Evolutionary conservation across 2,797 vertebrate species (phyloP).

Genomic region (Siniperca undulata): DNA sequence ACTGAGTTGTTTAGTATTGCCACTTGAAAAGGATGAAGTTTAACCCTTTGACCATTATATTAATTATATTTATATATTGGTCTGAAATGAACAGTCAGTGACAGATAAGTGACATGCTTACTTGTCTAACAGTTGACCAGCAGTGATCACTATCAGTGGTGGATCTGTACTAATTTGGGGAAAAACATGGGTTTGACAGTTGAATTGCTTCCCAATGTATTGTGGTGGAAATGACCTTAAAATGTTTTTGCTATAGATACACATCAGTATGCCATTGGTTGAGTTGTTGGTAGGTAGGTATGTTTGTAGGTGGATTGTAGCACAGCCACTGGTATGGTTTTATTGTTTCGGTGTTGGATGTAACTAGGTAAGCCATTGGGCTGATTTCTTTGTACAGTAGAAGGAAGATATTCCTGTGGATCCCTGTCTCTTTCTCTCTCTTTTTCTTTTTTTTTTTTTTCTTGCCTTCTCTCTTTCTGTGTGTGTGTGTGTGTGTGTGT

Average conservation of each 20-base stretch:
- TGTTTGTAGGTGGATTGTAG: conserved; percentile 6
- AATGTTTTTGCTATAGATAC: not conserved
- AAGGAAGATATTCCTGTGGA: conserved; percentile 26
- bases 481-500: conserved; percentile 22
- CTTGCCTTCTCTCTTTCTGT: conserved; percentile 20
- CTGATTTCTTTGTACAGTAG: conserved; percentile 20
- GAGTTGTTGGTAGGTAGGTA: not conserved
- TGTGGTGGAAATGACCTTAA: not conserved
- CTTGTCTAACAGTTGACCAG: not conserved
- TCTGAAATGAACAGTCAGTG: not conserved
- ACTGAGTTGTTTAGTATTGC: not conserved
- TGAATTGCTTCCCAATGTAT: not conserved
- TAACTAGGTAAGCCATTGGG: conserved; percentile 1
- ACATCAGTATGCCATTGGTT: not conserved
- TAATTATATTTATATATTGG: not conserved
- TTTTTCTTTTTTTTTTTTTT: conserved; percentile 26
- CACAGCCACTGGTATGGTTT: conserved; percentile 13
- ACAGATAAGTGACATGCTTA: not conserved
- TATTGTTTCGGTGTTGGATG: conserved; percentile 7
- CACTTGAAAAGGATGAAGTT: not conserved
- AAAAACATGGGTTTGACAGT: not conserved
- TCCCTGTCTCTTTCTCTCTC: conserved; percentile 40
- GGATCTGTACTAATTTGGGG: not conserved
- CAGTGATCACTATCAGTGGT: not conserved
- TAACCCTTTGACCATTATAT: not conserved